Percentiles rank a stretch among this genome's conserved stretches.
phyloP scores from a whole-genome alignment of 2,797 vertebrate species.

The Pseudomugil tenellus region DNA sequence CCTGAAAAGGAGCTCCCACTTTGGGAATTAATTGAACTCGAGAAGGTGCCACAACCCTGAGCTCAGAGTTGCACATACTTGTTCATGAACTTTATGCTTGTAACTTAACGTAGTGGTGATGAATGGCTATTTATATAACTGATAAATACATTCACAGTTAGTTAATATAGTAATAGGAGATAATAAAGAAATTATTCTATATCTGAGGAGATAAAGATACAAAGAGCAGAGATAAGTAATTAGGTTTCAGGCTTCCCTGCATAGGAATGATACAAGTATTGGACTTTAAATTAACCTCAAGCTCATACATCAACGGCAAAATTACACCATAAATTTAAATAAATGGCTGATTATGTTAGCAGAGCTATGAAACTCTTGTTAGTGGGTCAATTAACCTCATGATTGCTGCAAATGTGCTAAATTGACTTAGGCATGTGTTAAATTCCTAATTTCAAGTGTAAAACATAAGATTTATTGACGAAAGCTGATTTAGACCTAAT shows the following conservation, averaged over 20 bases:
- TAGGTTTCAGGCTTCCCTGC: conserved; percentile 2
- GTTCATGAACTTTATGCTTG: conserved; percentile 53
- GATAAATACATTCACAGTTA: conserved; percentile 2
- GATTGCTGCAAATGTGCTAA: neutral
- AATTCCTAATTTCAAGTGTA: conserved; percentile 27
- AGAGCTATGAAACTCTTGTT: conserved; percentile 2
- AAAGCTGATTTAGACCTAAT: neutral
- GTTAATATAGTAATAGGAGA: neutral
- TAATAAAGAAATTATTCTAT: neutral
- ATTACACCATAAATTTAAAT: neutral
- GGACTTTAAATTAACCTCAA: conserved; percentile 7
- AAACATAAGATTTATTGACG: conserved; percentile 8
- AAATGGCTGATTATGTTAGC: conserved; percentile 18
- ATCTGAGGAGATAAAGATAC: neutral
- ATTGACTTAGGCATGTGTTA: conserved; percentile 40
- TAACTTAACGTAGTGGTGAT: conserved; percentile 26
- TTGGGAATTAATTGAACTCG: conserved; percentile 71
- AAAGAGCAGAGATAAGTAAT: neutral
- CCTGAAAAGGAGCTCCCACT: conserved; percentile 74
- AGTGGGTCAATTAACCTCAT: conserved; percentile 18
- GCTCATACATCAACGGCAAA: neutral
- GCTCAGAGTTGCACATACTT: conserved; percentile 59
- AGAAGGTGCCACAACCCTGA: conserved; percentile 73
- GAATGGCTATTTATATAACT: conserved; percentile 9
- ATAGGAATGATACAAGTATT: conserved; percentile 9